Base-by-base conservation (phyloP, 2,797 vertebrate species). In the Mus spretus region DNA sequence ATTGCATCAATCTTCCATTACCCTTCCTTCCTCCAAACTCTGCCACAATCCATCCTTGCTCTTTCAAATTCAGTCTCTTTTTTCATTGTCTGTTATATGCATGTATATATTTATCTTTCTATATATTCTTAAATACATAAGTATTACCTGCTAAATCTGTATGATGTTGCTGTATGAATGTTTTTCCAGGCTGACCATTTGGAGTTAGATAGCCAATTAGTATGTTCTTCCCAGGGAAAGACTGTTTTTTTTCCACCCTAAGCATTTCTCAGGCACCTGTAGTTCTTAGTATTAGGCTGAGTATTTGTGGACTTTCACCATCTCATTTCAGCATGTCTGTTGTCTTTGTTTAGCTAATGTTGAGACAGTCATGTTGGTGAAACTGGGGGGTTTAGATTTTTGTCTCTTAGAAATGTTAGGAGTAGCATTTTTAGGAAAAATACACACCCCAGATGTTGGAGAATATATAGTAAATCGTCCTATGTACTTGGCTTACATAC, bases 401-500 rank as follows among this genome's bases (percentile, higher is more conserved):
- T 80, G 44, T 81, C 34, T 81, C 6, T 53, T 59, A 59, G 22
- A 13, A 82, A 59, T 59, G n/a, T 26, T 6, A 82, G 80, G 12
- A 82, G 80, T 59, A 82, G 24, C 37, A 59, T 4, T 82, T 82
- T 83, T 63, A 63, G 8, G 15, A 4, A 63, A 61, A 20, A 63
- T 26, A n/a, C 37, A 63, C 31, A 65, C 9, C 2, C 26, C 86
- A 63, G 59, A 4, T 91, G 5, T 89, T 92, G 86, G 53, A 57
- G 1, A 65, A 83, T 84, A 77, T 77, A 47, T 80, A 89, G 37
- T 59, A 91, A 77, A 91, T 1, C 11, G 85, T 53, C n/a, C 74
- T 92, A 81, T 12, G 61, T 47, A 37, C 15, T 92, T 80, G 44
- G 17, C 81, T 96, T 94, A 90, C 24, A 61, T 55, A 67, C 17